These are phyloP conservation scores for Spea multiplicata DNA, from an alignment of 2,113 vertebrate species.

Conservation along the genomic window DNA sequence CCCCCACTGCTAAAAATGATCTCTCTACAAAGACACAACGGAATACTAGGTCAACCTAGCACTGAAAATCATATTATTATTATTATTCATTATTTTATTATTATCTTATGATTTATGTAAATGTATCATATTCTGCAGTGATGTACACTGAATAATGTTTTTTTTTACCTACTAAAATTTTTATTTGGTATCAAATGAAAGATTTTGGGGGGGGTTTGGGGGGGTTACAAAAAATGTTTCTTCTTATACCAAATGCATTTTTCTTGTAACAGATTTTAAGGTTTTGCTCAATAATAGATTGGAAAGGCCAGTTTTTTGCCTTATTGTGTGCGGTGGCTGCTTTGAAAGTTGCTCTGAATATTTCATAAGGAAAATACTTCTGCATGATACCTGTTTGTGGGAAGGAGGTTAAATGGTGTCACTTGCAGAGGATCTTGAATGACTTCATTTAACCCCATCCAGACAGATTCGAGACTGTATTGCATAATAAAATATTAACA, in stretches of 20 bases:
- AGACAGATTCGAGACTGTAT: constrained; percentile 10
- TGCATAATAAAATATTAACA: constrained; percentile 33
- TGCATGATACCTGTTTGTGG: constrained; percentile 36
- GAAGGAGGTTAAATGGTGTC: constrained; percentile 42
- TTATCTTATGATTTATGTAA: no score
- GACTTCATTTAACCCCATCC: constrained; percentile 40
- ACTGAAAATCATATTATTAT: no score
- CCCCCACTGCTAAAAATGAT: not conserved
- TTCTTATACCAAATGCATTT: not conserved
- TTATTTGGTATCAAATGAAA: no score
- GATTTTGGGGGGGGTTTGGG: no score
- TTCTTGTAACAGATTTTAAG: constrained; percentile 10
- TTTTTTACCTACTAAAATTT: no score
- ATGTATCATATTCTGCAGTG: no score
- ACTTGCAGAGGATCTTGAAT: constrained; percentile 33
- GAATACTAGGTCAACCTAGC: no score
- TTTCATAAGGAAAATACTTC: constrained; percentile 43
- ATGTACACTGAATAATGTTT: no score
- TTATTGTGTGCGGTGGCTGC: constrained; percentile 1
- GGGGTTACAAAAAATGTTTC: no score
- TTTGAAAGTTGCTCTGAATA: constrained; percentile 27
- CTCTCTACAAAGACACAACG: no score
- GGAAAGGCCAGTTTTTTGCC: not conserved
- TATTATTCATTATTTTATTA: no score
- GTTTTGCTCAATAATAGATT: not conserved